Base-by-base conservation (phyloP, 2,888 invertebrate genomes). In the Sussaba pulchella region DNA sequence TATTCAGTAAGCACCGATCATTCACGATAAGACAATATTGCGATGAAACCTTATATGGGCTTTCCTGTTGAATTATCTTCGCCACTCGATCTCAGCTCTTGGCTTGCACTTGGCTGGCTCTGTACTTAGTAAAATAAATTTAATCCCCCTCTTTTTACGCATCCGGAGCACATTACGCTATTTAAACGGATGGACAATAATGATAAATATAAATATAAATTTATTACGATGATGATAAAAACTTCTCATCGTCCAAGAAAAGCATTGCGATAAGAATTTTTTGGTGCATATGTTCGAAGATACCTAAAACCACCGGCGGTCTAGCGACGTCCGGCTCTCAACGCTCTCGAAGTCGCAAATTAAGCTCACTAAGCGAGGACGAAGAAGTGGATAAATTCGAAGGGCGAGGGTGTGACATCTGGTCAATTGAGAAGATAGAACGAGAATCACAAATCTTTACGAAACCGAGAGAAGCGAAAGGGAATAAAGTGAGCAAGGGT, bases 321-420 rank as follows among this genome's bases (percentile, higher is more conserved):
- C 5, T 10, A 50, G 9, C 19, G 1, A 21, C 21, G 50, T 26
- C 8, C 1, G 26, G 19, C 24, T 52, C n/a, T 10, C 4, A 12
- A 24, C n/a, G 2, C n/a, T 14, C 26, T 1, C 10, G 26, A n/a
- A n/a, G 26, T 26, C 26, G 26, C 26, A 14, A 54, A 26, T 26
- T 17, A 26, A 12, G 52, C 26, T 54, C 26, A n/a, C 24, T 26
- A n/a, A 26, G 5, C n/a, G 24, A 36, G 19, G 1, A 59, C 6
- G 36, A 10, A 59, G 14, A 14, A 14, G 17, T 17, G 9, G 6
- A 36, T 6, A 41, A 36, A 47, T 47, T 59, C 12, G 57, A 59
- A n/a, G 54, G 71, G 64, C 47, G 45, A 66, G 57, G 57, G 26
- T 57, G 81, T 52, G 73, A 77, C 77, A 81, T 81, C 81, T 77